Evolutionary conservation across 2,797 vertebrate species (phyloP), one percentile per base, ranked within the genome.

Genomic region (Cirrhinus mrigala): DNA sequence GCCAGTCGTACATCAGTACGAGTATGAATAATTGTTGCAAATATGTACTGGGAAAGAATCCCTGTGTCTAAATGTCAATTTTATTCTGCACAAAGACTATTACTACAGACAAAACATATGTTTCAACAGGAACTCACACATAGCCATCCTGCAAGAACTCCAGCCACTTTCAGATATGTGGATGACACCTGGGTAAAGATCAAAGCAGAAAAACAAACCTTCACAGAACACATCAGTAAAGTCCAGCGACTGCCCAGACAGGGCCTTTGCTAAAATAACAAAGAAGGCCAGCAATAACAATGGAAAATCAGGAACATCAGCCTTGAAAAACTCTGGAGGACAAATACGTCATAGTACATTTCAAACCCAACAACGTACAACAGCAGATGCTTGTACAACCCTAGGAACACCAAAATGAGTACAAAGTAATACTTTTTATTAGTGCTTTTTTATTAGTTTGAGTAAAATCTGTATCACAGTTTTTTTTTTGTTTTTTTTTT

Each of bases 161-260:
- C 24, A 64, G 58, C 62, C 64, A 54, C 46, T 33, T 68, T 80
- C 5, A 68, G 62, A 50, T 68, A 68, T 52, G 8, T 52, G 64
- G 27, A 54, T 52, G 48, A 81, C 62, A 54, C 29, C 46, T 81
- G 29, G 62, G 64, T 40, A 69, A 50, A 69, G 46, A 37, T 81
- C 62, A 69, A 54, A 69, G 79, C 20, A 81, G 29, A 79, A 81
- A 80, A 50, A 81, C 15, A 58, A 70, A 54, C 33, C 48, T 56
- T 81, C 50, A 44, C 20, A 56, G 20, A 70, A 56, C 79, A 81
- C 33, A 44, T 69, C 27, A 37, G 6, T 50, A 52, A 70, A 54
- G 56, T 81, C 33, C 66, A 27, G 66, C 9, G 14, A 50, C 66
- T 44, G 33, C 22, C 16, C 1, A 1, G 66, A 81, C 6, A 27